These are phyloP conservation scores for Drosophila stalkeri DNA, from an alignment of 2,888 invertebrate species.

Conservation along the genomic window DNA sequence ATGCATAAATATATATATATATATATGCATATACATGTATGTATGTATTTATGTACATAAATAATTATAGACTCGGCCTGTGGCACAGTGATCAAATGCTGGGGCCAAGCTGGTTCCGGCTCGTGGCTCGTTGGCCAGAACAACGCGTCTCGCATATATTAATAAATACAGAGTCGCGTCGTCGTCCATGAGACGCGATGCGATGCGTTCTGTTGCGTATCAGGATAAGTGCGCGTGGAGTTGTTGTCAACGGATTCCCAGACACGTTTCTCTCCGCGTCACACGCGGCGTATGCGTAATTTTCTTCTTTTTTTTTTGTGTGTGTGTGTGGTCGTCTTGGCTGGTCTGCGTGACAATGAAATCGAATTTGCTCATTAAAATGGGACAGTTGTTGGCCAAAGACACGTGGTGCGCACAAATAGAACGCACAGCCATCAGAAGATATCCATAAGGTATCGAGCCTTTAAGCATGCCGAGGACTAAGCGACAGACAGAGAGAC, in stretches of 20 bases:
- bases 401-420: slow-evolving; percentile 20
- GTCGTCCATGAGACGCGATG: slow-evolving; percentile 26
- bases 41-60: slow-evolving; percentile 31
- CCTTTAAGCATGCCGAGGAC: slow-evolving; percentile 32
- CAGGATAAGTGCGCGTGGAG: slow-evolving; percentile 38
- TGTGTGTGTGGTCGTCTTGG: slow-evolving; percentile 13
- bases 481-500: neutral
- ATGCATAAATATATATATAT: neutral
- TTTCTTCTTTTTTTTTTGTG: slow-evolving; percentile 32
- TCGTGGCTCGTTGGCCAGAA: slow-evolving; percentile 48
- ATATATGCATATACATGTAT: neutral
- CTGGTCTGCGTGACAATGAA: slow-evolving; percentile 71
- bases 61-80: slow-evolving; percentile 49
- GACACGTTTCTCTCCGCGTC: slow-evolving; percentile 69
- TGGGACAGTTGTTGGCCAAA: slow-evolving; percentile 47
- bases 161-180: slow-evolving; percentile 61
- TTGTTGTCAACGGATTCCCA: slow-evolving; percentile 64
- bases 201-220: neutral
- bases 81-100: slow-evolving; percentile 15
- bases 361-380: slow-evolving; percentile 79
- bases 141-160: slow-evolving; percentile 75
- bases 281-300: slow-evolving; percentile 70
- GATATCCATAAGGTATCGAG: slow-evolving; percentile 44
- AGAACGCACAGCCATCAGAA: neutral
- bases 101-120: slow-evolving; percentile 1